A percentile compares a stretch with the other conserved stretches of the same genome.
Evolutionary conservation across 1,140 invertebrate species (phyloP).

Genomic region (Drosophila simulans): DNA sequence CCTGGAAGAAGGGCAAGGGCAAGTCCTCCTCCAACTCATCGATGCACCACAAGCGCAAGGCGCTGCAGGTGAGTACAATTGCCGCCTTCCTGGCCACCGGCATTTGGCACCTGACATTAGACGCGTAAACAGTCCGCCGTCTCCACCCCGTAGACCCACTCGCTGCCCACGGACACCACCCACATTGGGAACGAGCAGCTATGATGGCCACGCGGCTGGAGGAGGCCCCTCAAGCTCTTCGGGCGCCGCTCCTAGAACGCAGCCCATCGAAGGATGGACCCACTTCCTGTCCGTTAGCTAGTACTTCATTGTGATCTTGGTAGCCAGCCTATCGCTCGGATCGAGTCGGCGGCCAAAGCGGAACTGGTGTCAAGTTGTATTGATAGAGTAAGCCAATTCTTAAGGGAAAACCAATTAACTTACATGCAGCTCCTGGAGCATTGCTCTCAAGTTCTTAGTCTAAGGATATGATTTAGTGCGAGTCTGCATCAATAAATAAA

Average conservation of each 20-base stretch:
- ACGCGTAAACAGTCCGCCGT: conserved; percentile 4
- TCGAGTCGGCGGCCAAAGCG: conserved; percentile 35
- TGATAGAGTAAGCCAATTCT: conserved; percentile 36
- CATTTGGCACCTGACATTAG: background rate
- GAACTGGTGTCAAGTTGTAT: conserved; percentile 38
- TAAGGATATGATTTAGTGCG: conserved; percentile 36
- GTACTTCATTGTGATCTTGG: conserved; percentile 65
- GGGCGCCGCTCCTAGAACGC: conserved; percentile 58
- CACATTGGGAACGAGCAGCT: conserved; percentile 84
- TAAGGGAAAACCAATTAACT: conserved; percentile 31
- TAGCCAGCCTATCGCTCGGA: conserved; percentile 42
- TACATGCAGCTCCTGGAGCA: conserved; percentile 40
- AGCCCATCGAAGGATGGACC: conserved; percentile 17
- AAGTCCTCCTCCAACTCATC: conserved; percentile 83
- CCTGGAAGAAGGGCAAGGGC: conserved; percentile 82
- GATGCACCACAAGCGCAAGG: conserved; percentile 81
- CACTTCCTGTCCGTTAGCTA: conserved; percentile 26
- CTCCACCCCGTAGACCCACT: conserved; percentile 66
- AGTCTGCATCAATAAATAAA: conserved; percentile 29
- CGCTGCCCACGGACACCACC: conserved; percentile 83
- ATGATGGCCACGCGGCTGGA: conserved; percentile 76
- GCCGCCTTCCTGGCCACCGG: background rate
- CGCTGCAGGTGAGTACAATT: conserved; percentile 72
- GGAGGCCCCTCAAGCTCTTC: conserved; percentile 43
- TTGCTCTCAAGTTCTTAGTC: conserved; percentile 41